Percentiles rank a stretch among this genome's conserved stretches.
These are phyloP conservation scores for Euura lappo DNA, from an alignment of 1,140 invertebrate species.

Conservation along the genomic window DNA sequence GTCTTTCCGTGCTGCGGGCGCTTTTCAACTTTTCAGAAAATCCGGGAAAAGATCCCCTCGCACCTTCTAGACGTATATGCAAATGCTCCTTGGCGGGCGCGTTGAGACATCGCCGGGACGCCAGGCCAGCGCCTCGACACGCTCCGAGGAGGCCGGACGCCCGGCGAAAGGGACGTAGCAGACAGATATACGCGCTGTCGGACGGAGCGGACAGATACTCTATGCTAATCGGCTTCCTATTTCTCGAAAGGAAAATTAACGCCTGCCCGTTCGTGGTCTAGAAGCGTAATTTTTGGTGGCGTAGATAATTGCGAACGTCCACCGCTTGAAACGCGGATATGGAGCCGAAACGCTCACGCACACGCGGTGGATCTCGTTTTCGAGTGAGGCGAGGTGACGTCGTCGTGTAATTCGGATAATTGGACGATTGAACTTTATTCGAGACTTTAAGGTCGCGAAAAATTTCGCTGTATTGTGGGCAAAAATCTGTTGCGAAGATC, in stretches of 20 bases:
- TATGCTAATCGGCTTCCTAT: slow-evolving; percentile 48
- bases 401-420: too few relatives aligned
- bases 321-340: too few relatives aligned
- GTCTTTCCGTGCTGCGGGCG: too few relatives aligned
- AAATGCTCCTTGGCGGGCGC: slow-evolving; percentile 10
- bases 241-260: slow-evolving; percentile 31
- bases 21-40: too few relatives aligned
- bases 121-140: slow-evolving; percentile 24
- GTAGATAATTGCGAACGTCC: slow-evolving; percentile 17
- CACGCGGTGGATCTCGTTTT: too few relatives aligned
- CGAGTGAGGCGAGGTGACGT: too few relatives aligned
- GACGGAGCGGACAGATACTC: slow-evolving; percentile 11
- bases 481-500: not conserved
- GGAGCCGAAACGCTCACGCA: too few relatives aligned
- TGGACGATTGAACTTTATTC: too few relatives aligned
- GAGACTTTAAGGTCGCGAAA: too few relatives aligned
- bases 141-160: slow-evolving; percentile 42
- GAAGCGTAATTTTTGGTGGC: slow-evolving; percentile 19
- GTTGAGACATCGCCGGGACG: slow-evolving; percentile 42
- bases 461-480: not conserved
- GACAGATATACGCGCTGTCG: not conserved
- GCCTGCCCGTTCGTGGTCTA: slow-evolving; percentile 21
- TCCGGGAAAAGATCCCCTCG: too few relatives aligned
- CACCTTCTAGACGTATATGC: not conserved
- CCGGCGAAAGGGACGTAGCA: slow-evolving; percentile 33